Percentiles rank a stretch among this genome's conserved stretches.
Conservation (phyloP, 64 coral and sea anemone species). For the Dendrophyllia cribrosa region DNA sequence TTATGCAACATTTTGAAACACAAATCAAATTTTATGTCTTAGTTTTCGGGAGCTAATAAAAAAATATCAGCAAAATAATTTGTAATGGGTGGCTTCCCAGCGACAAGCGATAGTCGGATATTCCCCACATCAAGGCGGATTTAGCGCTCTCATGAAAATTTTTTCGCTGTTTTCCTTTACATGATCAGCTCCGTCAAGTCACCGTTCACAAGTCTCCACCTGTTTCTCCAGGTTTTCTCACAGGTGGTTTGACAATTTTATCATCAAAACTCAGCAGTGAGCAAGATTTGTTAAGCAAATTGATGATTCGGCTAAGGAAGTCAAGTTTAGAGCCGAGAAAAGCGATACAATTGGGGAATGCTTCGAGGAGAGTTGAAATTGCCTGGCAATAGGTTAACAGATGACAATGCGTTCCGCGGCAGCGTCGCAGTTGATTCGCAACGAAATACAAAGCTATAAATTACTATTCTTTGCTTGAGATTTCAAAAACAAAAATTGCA, state of each 20-base stretch:
- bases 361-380: neutral
- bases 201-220: neutral
- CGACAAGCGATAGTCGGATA: too few relatives aligned
- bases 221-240: neutral
- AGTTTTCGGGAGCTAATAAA: too few relatives aligned
- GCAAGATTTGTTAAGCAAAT: conserved; percentile 9
- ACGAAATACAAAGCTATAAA: neutral
- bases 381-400: neutral
- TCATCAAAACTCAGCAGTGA: neutral
- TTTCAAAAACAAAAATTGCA: neutral
- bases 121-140: too few relatives aligned
- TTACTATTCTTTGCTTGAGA: neutral
- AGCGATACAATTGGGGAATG: neutral
- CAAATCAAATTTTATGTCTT: too few relatives aligned
- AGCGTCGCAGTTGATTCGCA: too few relatives aligned
- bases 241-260: conserved; percentile 4
- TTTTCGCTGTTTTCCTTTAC: too few relatives aligned
- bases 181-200: too few relatives aligned
- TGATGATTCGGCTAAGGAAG: too few relatives aligned
- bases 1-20: too few relatives aligned
- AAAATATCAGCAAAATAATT: too few relatives aligned
- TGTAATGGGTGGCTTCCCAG: too few relatives aligned
- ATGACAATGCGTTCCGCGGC: neutral
- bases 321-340: neutral
- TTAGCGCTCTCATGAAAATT: too few relatives aligned